Conservation (phyloP, 2,113 vertebrate species). For the Chaenocephalus aceratus region DNA sequence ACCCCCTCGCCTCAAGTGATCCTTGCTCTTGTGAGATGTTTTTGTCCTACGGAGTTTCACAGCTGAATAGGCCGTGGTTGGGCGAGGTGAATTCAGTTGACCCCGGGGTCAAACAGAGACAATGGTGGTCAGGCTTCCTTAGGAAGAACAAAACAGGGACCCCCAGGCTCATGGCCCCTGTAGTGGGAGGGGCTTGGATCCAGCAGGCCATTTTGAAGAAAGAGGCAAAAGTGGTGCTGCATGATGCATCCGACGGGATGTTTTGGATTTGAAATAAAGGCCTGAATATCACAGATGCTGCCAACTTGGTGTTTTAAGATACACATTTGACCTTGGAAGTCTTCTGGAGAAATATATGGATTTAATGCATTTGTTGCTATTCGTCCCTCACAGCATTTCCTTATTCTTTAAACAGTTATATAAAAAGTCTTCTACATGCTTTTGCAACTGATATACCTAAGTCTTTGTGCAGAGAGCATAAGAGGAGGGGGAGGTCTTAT, state of each 20-base stretch:
- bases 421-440: conserved; percentile 4
- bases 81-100: conserved; percentile 79
- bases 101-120: conserved; percentile 73
- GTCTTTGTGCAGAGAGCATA: conserved; percentile 38
- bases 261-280: conserved; percentile 51
- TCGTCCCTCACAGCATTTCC: background rate
- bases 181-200: conserved; percentile 72
- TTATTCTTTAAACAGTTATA: background rate
- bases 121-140: conserved; percentile 73
- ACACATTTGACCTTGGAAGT: background rate
- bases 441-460: background rate
- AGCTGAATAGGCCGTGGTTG: conserved; percentile 75
- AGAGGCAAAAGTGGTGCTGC: conserved; percentile 39
- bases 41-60: conserved; percentile 67
- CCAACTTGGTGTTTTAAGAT: conserved; percentile 11
- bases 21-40: conserved; percentile 64
- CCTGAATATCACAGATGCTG: conserved; percentile 19
- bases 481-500: conserved; percentile 27
- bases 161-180: conserved; percentile 71
- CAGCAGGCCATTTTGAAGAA: conserved; percentile 69
- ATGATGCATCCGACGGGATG: conserved; percentile 33
- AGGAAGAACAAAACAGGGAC: conserved; percentile 79
- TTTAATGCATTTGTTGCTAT: background rate
- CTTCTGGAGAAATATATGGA: background rate
- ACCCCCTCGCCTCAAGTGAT: conserved; percentile 59